These are phyloP conservation scores for Brachystomella parvula DNA, from an alignment of 1,140 invertebrate genomes.

Conservation along the genomic window DNA sequence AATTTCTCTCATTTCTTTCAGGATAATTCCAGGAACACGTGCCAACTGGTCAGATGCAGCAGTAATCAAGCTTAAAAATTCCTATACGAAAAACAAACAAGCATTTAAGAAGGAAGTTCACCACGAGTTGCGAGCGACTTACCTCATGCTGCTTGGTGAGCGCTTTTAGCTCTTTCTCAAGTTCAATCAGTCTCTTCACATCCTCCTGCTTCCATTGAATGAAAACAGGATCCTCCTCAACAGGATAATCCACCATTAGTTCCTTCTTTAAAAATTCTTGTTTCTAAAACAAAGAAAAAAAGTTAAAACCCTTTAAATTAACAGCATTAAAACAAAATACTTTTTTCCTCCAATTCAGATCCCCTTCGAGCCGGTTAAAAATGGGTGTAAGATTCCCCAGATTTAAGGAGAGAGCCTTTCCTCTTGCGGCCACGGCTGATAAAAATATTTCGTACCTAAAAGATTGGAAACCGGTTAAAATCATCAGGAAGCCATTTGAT, in stretches of 20 bases:
- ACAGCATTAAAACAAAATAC: too few relatives aligned
- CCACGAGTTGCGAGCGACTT: background rate
- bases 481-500: background rate
- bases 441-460: background rate
- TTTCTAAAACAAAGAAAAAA: background rate
- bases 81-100: background rate
- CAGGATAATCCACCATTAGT: background rate
- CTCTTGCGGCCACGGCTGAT: background rate
- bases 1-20: background rate
- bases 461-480: background rate
- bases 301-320: too few relatives aligned
- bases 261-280: background rate
- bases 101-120: background rate
- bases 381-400: background rate
- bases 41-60: background rate
- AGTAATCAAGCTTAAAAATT: background rate
- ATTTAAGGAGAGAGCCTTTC: background rate
- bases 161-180: background rate
- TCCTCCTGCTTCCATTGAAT: background rate
- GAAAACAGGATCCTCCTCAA: slow-evolving; percentile 1
- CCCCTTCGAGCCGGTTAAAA: background rate
- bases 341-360: background rate
- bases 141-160: background rate
- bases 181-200: background rate
- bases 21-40: background rate